Evolutionary conservation across 2,797 vertebrate genomes (phyloP), one percentile per base, ranked within the genome.

Genomic region (Gymnodraco acuticeps): DNA sequence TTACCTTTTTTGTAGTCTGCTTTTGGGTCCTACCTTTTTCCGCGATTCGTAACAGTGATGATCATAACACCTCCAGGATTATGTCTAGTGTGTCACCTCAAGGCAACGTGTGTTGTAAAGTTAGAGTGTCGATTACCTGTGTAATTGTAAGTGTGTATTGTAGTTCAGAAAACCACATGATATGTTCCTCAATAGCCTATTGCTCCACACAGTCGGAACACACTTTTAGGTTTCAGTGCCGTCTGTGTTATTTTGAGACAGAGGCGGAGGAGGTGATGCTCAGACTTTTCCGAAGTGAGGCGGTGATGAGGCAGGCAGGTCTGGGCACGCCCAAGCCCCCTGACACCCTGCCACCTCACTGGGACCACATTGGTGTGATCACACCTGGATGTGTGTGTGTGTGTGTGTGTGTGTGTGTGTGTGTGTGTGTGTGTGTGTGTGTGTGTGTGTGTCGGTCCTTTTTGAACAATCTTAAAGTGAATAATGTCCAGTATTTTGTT

Each of bases 281-380:
- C 67, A 81, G 85, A 78, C 65, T 59, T 41, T 14, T 52, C 78
- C 47, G 62, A 85, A 88, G 69, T 53, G 64, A 81, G 67, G 76
- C 33, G 60, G 72, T 63, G 82, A 85, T 82, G 87, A 89, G 12
- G 5, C 58, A 59, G 91, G 88, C 96, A 95, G 93, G 96, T 86
- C 94, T 38, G 61, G 93, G 77, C 96, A 93, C 78, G 95, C 83
- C 86, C 31, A 67, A 81, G 75, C 70, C 91, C 84, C 90, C 67
- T 58, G 90, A 86, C 70, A 86, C 91, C 62, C 3, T 41, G 75
- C 62, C 86, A 85, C 71, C 82, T 91, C 91, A 70, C 78, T 86
- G 92, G 84, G 88, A 85, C 77, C 67, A 80, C 88, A 88, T 89
- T 88, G 85, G 89, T 91, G 93, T 80, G 88, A 94, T 94, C 93